phyloP scores from a whole-genome alignment of 2,888 invertebrate species.

The Scrobipalpa costella region DNA sequence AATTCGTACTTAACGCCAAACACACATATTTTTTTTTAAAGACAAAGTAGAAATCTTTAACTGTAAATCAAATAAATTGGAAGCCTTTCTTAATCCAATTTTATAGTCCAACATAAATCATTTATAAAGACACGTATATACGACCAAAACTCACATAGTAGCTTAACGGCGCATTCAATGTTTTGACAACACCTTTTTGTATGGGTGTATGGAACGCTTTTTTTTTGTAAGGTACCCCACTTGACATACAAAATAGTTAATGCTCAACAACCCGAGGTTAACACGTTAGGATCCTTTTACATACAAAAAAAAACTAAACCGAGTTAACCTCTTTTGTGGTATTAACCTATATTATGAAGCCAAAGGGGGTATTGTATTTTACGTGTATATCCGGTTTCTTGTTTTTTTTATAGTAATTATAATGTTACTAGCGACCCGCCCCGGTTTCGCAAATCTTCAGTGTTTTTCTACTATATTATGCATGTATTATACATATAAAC shows the following conservation, averaged over 20 bases:
- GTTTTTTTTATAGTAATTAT: background rate
- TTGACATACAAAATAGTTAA: slow-evolving; percentile 41
- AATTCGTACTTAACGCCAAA: too few species aligned
- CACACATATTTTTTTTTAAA: too few species aligned
- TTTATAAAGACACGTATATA: background rate
- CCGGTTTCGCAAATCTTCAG: too few species aligned
- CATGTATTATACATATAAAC: too few species aligned
- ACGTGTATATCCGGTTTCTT: background rate
- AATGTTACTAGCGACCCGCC: too few species aligned
- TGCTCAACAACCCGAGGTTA: slow-evolving; percentile 38
- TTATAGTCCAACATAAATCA: too few species aligned
- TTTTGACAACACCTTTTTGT: slow-evolving; percentile 32
- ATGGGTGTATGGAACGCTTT: background rate
- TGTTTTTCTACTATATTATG: too few species aligned
- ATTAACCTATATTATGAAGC: background rate
- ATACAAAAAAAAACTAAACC: slow-evolving; percentile 23
- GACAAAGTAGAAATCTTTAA: too few species aligned
- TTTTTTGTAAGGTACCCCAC: slow-evolving; percentile 42
- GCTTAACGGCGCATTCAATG: slow-evolving; percentile 15
- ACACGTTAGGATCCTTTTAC: slow-evolving; percentile 40
- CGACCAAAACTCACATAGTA: background rate
- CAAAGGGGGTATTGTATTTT: too few species aligned
- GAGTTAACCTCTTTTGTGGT: too few species aligned
- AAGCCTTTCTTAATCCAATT: too few species aligned
- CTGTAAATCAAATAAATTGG: too few species aligned